Evolutionary conservation across 53 echinoderm and acorn worm species (phyloP).

Genomic region (Paracentrotus lividus): DNA sequence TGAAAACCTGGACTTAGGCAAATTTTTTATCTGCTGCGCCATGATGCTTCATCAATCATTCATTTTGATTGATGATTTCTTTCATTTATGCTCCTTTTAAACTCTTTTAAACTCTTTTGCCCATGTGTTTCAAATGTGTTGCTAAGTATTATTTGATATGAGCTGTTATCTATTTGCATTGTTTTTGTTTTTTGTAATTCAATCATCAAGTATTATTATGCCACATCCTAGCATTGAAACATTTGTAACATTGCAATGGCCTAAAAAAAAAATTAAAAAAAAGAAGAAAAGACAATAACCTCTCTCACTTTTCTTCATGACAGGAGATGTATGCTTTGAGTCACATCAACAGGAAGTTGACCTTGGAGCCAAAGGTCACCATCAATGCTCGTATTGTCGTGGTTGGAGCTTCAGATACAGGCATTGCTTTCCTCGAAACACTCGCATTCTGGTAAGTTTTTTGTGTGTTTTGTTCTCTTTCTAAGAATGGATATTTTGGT

Average conservation of each 20-base stretch:
- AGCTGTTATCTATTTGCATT: not conserved
- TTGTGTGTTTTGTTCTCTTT: not conserved
- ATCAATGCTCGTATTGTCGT: conserved; percentile 98
- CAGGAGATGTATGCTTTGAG: conserved; percentile 96
- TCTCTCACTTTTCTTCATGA: not conserved
- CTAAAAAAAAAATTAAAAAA: no score
- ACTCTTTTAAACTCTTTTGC: no score
- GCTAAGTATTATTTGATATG: not conserved
- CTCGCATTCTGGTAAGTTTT: conserved; percentile 90
- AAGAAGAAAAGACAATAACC: no score
- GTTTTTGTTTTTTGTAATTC: not conserved
- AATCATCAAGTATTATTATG: not conserved
- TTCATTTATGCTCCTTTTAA: not conserved
- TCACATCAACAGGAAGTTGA: conserved; percentile 98
- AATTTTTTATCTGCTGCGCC: not conserved
- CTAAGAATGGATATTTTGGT: not conserved
- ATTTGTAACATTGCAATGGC: not conserved
- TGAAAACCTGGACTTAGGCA: no score
- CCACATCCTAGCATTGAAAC: not conserved
- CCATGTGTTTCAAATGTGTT: no score
- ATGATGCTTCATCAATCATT: not conserved
- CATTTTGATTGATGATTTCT: not conserved
- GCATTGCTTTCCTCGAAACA: conserved; percentile 92
- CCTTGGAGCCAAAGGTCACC: conserved; percentile 98
- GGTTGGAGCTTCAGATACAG: conserved; percentile 94